Evolutionary conservation across 2,113 vertebrate genomes (phyloP), one percentile per base, ranked within the genome.

Genomic region (Candoia aspera): DNA sequence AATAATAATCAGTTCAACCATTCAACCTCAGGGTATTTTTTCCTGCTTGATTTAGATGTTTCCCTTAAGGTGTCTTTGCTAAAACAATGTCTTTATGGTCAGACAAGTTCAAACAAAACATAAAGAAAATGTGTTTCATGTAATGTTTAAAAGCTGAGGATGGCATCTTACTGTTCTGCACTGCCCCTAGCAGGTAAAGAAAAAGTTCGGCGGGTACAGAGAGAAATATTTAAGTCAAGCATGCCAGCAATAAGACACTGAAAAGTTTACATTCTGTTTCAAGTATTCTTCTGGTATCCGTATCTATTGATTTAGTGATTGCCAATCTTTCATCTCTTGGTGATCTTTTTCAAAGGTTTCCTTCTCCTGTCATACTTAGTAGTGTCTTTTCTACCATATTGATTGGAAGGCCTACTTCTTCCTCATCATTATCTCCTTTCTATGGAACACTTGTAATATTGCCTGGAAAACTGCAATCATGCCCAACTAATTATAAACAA

Each of bases 91-190:
- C 11, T 94, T 92, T 93, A 94, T 33, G 15, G 62, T 60, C 89
- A 92, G 91, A 95, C 62, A 93, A 90, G 93, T 95, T 95, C 94
- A 96, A 95, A 95, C 54, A 91, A n/a, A 95, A 92, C 93, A 94
- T 94, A 49, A 94, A 94, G 87, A 88, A 94, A 95, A 92, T 13
- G 86, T 91, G 92, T 94, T 96, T 96, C 91, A 87, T 92, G 94
- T 95, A 93, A 94, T 94, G 96, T 95, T 95, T 94, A 93, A 90
- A 88, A 90, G 85, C 12, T 90, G 90, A 95, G 62, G 92, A 94
- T 96, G 90, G 94, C 95, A 94, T 93, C 88, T 95, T 90, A 93
- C 79, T 93, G 89, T 93, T 97, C 94, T 84, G 87, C 0, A 19
- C 29, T 42, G 86, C 37, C 92, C 54, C 90, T 6, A 1, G 89